Evolutionary conservation across 2,888 invertebrate species (phyloP).

Genomic region (Flexamia atlantica): DNA sequence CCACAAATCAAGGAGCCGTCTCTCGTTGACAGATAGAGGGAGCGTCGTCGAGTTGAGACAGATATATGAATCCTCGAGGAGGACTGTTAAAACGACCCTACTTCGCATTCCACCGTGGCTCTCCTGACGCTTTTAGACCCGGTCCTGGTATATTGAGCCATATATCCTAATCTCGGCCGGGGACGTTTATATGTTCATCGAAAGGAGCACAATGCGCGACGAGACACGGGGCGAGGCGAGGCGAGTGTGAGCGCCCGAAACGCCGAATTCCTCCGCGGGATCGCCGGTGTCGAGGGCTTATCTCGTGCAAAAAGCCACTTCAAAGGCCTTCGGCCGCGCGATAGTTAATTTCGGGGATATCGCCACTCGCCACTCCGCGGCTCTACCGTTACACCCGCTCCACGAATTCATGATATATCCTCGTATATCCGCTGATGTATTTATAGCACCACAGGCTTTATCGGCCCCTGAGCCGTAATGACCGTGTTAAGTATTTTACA

Average conservation of each 20-base stretch:
- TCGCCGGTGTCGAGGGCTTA: not conserved
- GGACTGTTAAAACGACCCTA: not conserved
- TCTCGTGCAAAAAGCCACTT: slow-evolving; percentile 45
- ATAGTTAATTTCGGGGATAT: slow-evolving; percentile 17
- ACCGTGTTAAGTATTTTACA: slow-evolving; percentile 57
- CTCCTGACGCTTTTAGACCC: slow-evolving; percentile 46
- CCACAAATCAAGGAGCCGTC: slow-evolving; percentile 29
- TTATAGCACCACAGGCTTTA: slow-evolving; percentile 45
- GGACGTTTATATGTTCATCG: slow-evolving; percentile 51
- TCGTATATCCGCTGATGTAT: slow-evolving; percentile 49
- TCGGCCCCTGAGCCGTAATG: slow-evolving; percentile 47
- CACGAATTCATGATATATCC: slow-evolving; percentile 35
- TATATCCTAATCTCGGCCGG: slow-evolving; percentile 48
- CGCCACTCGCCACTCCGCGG: not conserved
- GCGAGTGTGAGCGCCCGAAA: not conserved
- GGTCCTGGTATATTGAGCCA: slow-evolving; percentile 50
- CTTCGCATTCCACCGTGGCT: slow-evolving; percentile 34
- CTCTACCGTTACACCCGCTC: slow-evolving; percentile 37
- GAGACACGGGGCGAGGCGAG: not conserved
- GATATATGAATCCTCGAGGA: slow-evolving; percentile 19
- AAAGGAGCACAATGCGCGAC: slow-evolving; percentile 36
- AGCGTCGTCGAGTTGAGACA: slow-evolving; percentile 41
- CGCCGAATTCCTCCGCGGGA: not conserved
- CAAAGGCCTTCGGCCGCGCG: not conserved
- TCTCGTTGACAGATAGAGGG: slow-evolving; percentile 29